Conservation (phyloP, 2,113 vertebrate genomes). For the Elanus axillaris region DNA sequence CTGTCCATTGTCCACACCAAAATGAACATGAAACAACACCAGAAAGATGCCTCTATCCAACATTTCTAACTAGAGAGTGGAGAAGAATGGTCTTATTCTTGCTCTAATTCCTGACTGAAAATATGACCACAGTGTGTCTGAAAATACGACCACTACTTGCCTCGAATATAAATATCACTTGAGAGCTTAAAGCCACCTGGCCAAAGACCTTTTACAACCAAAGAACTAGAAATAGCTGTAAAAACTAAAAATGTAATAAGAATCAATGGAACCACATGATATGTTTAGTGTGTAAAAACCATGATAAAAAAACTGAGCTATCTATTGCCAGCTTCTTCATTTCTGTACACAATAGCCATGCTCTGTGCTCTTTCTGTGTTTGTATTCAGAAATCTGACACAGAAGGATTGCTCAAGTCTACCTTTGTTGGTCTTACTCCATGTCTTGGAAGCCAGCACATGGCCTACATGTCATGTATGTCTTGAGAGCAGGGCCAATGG, state of each 20-base stretch:
- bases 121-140: not conserved
- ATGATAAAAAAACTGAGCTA: not conserved
- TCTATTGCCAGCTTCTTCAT: not conserved
- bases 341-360: not conserved
- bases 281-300: not conserved
- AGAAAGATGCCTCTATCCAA: not conserved
- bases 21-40: not conserved
- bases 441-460: not conserved
- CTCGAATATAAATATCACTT: not conserved
- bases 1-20: not conserved
- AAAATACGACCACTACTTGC: not conserved
- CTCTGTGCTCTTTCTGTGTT: not conserved
- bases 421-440: not conserved
- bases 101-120: not conserved
- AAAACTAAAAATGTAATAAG: not conserved
- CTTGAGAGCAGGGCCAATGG: not conserved
- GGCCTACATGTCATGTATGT: not conserved
- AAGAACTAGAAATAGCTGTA: not conserved
- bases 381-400: not conserved
- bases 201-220: not conserved
- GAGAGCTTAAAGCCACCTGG: not conserved
- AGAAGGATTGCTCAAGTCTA: not conserved
- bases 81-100: slow-evolving; percentile 20
- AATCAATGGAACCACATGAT: not conserved
- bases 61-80: not conserved